A percentile compares a stretch with the other conserved stretches of the same genome.
Conservation (phyloP, 2,888 invertebrate species). For the Rhingia rostrata region DNA sequence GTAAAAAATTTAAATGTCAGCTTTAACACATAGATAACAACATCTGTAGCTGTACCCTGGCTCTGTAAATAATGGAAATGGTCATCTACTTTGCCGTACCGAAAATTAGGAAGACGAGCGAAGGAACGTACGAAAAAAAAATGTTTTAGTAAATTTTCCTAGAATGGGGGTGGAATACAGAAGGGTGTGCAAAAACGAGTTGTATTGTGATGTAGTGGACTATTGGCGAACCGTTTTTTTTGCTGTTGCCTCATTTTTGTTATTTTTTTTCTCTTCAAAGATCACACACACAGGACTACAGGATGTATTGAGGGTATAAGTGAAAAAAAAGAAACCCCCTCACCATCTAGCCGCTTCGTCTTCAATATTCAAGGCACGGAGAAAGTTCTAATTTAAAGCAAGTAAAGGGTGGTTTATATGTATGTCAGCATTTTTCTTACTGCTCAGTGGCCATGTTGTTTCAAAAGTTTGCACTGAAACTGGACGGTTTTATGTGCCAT, state of each 20-base stretch:
- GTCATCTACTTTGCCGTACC: constrained; percentile 73
- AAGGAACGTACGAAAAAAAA: constrained; percentile 58
- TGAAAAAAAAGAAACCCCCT: constrained; percentile 78
- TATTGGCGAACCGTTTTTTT: constrained; percentile 59
- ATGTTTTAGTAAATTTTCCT: constrained; percentile 39
- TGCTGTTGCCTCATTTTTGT: constrained; percentile 52
- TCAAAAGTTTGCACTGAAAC: constrained; percentile 71
- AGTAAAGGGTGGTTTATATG: constrained; percentile 76
- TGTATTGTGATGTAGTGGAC: constrained; percentile 75
- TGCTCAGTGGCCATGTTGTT: constrained; percentile 73
- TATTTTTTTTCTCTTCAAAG: constrained; percentile 60
- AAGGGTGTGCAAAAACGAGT: constrained; percentile 75
- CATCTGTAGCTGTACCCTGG: constrained; percentile 74
- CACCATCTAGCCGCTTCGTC: constrained; percentile 72
- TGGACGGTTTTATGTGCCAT: constrained; percentile 74
- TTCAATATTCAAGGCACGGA: constrained; percentile 83
- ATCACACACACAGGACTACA: constrained; percentile 71
- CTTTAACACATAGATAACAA: constrained; percentile 74
- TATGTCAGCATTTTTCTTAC: constrained; percentile 74
- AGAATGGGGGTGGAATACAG: constrained; percentile 51
- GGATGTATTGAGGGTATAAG: constrained; percentile 69
- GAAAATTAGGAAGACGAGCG: constrained; percentile 73
- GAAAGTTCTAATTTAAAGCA: constrained; percentile 83
- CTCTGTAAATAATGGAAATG: constrained; percentile 75
- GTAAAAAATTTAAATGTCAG: constrained; percentile 75